Evolutionary conservation across 1,140 invertebrate genomes (phyloP).

Genomic region (Lucilia sericata): DNA sequence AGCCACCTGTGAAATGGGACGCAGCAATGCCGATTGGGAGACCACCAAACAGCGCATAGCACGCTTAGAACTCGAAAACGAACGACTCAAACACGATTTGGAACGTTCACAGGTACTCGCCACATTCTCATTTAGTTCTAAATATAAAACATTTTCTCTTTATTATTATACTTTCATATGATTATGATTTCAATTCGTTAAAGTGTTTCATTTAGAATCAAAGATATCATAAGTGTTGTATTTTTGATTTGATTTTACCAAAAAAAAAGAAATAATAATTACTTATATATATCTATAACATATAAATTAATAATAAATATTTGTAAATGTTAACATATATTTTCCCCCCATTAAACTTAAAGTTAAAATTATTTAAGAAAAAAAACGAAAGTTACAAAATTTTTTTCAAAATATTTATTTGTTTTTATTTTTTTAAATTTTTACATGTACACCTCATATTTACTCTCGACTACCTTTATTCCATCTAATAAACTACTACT

Average conservation of each 20-base stretch:
- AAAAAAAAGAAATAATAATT: too few relatives aligned
- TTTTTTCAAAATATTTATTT: background rate
- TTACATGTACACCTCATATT: conserved; percentile 31
- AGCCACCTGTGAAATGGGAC: conserved; percentile 87
- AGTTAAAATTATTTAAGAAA: background rate
- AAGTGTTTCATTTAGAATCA: background rate
- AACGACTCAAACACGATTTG: conserved; percentile 85
- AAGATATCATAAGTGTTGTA: conserved; percentile 8
- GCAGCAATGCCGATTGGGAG: conserved; percentile 90
- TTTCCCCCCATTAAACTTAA: background rate
- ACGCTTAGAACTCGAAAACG: conserved; percentile 89
- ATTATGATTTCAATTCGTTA: background rate
- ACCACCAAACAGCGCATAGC: conserved; percentile 87
- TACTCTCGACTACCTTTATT: conserved; percentile 39
- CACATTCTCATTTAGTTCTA: conserved; percentile 47
- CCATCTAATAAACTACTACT: conserved; percentile 45
- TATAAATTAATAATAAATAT: conserved; percentile 13
- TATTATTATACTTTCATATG: background rate
- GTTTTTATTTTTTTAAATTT: background rate
- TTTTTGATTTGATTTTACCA: background rate
- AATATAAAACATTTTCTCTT: conserved; percentile 57
- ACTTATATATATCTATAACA: too few relatives aligned
- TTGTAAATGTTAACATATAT: conserved; percentile 10
- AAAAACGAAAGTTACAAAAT: background rate
- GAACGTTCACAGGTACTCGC: conserved; percentile 77